phyloP scores from a whole-genome alignment of 2,113 vertebrate genomes.

The Pavo muticus region DNA sequence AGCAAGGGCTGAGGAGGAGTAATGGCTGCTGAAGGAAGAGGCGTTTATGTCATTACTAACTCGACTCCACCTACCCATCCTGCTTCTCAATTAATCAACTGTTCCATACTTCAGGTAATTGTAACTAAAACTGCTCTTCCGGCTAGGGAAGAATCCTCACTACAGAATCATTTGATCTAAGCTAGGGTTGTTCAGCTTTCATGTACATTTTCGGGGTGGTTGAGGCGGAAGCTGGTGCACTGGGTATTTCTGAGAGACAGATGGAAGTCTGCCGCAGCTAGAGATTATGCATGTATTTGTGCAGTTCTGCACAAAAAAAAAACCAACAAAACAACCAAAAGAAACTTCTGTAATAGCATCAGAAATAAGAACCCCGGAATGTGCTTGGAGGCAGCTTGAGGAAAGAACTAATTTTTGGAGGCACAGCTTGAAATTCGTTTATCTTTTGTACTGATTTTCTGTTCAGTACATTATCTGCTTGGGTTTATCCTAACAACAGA shows the following conservation, averaged over 20 bases:
- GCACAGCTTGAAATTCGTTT: background rate
- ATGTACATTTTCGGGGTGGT: background rate
- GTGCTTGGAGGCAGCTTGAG: background rate
- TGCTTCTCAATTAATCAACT: background rate
- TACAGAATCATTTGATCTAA: background rate
- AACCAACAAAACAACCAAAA: background rate
- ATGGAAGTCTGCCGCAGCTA: background rate
- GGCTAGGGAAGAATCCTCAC: background rate
- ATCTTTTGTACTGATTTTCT: background rate
- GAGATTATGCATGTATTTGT: background rate
- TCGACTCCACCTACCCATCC: background rate
- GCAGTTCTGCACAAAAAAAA: background rate
- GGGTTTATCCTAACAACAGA: background rate
- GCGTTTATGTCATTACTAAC: background rate
- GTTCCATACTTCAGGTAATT: background rate
- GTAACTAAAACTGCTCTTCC: background rate
- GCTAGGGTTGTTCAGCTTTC: background rate
- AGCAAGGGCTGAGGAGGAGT: background rate
- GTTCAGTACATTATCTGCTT: background rate
- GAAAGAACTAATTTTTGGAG: background rate
- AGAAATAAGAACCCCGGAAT: background rate
- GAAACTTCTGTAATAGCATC: background rate
- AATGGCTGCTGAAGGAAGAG: background rate
- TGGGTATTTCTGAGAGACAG: background rate
- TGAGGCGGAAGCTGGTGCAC: background rate